A percentile compares a stretch with the other conserved stretches of the same genome.
Conservation (phyloP, 2,113 vertebrate genomes). For the Anolis sagrei region DNA sequence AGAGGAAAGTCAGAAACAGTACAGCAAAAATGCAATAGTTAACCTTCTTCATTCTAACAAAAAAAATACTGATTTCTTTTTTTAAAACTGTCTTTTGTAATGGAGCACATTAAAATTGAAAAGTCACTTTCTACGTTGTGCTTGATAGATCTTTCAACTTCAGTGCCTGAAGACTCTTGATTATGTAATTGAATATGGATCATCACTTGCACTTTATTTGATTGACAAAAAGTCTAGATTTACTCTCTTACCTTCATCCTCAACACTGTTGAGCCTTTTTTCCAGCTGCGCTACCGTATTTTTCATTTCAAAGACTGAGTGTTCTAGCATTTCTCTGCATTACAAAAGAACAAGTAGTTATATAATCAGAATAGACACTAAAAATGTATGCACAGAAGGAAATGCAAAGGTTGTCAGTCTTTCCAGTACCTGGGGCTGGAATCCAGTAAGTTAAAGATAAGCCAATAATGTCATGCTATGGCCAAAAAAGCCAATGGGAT, state of each 20-base stretch:
- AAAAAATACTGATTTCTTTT: no score
- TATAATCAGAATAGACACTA: constrained; percentile 2
- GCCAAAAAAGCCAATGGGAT: no score
- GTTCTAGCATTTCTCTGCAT: constrained; percentile 73
- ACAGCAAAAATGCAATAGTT: no score
- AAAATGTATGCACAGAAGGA: constrained; percentile 23
- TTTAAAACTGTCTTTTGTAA: no score
- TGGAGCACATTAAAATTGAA: no score
- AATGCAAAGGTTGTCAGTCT: not conserved
- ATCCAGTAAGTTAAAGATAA: no score
- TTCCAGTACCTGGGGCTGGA: not conserved
- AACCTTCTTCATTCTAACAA: no score
- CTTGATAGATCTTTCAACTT: not conserved
- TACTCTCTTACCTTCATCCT: constrained; percentile 73
- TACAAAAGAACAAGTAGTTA: constrained; percentile 40
- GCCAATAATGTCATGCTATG: no score
- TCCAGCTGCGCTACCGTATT: constrained; percentile 72
- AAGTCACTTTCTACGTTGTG: no score
- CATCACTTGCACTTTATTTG: not conserved
- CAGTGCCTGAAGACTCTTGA: not conserved
- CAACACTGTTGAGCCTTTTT: constrained; percentile 63
- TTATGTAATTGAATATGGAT: not conserved
- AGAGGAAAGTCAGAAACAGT: no score
- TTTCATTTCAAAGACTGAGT: constrained; percentile 73
- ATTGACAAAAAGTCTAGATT: not conserved